Base-by-base conservation (phyloP, 2,113 vertebrate genomes). In the Thoracochromis brauschi region DNA sequence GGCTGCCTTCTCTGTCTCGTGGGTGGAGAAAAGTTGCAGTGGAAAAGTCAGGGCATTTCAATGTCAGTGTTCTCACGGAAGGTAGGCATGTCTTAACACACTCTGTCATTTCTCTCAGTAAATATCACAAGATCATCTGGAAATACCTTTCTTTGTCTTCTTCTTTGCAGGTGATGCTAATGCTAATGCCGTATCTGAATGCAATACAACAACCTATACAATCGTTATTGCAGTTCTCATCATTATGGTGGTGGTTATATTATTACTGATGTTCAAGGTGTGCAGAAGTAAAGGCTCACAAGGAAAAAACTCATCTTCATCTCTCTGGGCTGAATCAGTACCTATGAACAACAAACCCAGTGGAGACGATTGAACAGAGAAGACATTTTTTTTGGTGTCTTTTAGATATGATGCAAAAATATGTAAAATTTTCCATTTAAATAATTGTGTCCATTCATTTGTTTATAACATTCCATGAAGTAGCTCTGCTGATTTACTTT, bases 21-120 rank as follows among this genome's bases (percentile, higher is more conserved):
- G 96, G 94, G 73, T 99, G 97, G 98, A 98, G 97, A 92, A 97
- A 96, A 90, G 88, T 97, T 87, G 97, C 97, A 0, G 95, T 96
- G 85, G 96, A 97, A 86, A 96, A 92, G 12, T 99, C 98, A 0
- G 97, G 97, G 81, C 7, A 89, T 33, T 14, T 91, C 8, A 88
- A 71, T 26, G 86, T 95, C 12, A 57, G 19, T 55, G 58, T 96
- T 42, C 16, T 42, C 9, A 5, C 63, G 11, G 60, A 89, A 57
- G 55, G 55, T 57, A 57, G 55, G 55, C 55, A 57, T 96, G 85
- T 96, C 96, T 85, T n/a, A 12, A 57, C 9, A 3, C 53, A 38
- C 33, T 65, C 16, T 38, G 5, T 10, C 2, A 83, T 17, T 79
- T 26, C 26, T 31, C n/a, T 31, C 7, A 24, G 13, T 5, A 47